Percentiles rank a stretch among this genome's conserved stretches.
Evolutionary conservation across 2,797 vertebrate species (phyloP).

Genomic region (Vultur gryphus): DNA sequence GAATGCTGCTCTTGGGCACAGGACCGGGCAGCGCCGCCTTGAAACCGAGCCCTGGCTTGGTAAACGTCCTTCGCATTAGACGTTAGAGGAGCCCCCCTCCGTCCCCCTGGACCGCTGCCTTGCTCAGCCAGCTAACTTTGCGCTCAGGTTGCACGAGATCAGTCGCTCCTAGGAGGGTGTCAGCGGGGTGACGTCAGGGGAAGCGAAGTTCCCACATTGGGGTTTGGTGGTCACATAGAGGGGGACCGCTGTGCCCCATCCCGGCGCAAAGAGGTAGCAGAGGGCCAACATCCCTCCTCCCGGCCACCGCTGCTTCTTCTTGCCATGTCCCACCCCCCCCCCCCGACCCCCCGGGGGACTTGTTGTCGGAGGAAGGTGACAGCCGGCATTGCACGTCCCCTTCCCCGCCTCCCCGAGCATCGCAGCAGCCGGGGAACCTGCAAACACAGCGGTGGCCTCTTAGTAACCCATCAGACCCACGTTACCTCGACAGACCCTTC

Average conservation of each 20-base stretch:
- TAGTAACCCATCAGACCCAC: rapidly evolving
- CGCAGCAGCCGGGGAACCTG: background rate
- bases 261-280: rapidly evolving
- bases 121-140: background rate
- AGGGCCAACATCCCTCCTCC: background rate
- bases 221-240: no score
- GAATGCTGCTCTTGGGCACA: rapidly evolving
- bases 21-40: rapidly evolving
- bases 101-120: no score
- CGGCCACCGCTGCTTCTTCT: rapidly evolving
- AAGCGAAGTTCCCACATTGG: no score
- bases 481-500: rapidly evolving
- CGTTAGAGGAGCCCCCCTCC: background rate
- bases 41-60: background rate
- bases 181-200: no score
- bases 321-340: background rate
- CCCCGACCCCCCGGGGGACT: background rate
- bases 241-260: background rate
- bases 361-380: background rate
- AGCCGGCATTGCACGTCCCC: rapidly evolving
- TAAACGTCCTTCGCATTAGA: rapidly evolving
- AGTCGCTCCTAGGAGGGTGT: background rate
- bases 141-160: rapidly evolving
- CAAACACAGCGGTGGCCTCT: rapidly evolving
- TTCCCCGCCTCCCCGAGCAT: background rate